These are phyloP conservation scores for Dallia pectoralis DNA, from an alignment of 2,797 vertebrate species.

Conservation along the genomic window DNA sequence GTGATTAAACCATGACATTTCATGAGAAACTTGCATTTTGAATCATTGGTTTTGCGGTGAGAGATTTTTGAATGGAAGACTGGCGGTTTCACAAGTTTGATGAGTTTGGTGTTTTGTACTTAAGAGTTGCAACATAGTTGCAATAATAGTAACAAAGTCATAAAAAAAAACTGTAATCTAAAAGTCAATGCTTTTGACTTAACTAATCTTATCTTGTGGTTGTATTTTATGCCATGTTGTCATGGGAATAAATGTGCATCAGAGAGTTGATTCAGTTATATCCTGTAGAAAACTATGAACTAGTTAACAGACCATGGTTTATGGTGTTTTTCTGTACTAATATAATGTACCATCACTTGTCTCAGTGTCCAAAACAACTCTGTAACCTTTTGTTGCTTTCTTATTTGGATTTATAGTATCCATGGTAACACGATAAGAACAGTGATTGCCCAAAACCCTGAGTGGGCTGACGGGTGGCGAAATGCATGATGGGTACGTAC, in stretches of 20 bases:
- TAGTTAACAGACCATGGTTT: background rate
- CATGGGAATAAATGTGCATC: background rate
- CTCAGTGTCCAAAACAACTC: background rate
- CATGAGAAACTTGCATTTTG: too few relatives aligned
- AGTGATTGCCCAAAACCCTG: constrained; percentile 57
- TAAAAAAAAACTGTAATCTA: too few relatives aligned
- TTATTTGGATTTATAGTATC: constrained; percentile 36
- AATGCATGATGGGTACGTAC: constrained; percentile 72
- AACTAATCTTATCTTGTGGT: background rate
- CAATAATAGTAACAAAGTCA: too few relatives aligned
- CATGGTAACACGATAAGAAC: constrained; percentile 38
- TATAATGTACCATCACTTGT: background rate
- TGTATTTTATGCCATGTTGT: background rate
- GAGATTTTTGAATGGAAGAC: too few relatives aligned
- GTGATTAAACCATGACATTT: too few relatives aligned
- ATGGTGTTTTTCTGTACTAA: background rate
- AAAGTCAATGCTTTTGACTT: background rate
- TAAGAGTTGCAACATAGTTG: too few relatives aligned
- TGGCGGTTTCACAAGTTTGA: too few relatives aligned
- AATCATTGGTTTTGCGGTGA: too few relatives aligned
- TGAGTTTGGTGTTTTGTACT: too few relatives aligned
- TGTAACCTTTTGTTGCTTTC: constrained; percentile 28
- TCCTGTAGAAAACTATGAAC: background rate
- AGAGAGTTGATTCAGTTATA: background rate
- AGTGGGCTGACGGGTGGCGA: constrained; percentile 64